Percentiles rank a stretch among this genome's conserved stretches.
Conservation (phyloP, 2,113 vertebrate species). For the Macroglossus sobrinus region DNA sequence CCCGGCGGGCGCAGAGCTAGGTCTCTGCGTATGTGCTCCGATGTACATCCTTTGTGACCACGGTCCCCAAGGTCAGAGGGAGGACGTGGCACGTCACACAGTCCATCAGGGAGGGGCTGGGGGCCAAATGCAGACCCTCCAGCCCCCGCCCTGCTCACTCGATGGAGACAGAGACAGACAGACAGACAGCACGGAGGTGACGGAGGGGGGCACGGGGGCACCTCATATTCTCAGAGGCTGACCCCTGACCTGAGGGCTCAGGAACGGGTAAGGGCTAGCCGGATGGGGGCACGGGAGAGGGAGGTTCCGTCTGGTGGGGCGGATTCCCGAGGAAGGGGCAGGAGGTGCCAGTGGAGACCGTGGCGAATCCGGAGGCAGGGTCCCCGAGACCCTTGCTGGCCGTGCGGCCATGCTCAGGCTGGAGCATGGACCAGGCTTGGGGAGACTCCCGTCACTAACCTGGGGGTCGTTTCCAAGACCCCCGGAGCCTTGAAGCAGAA, state of each 20-base stretch:
- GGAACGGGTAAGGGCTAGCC: too few species aligned
- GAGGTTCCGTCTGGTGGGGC: background rate
- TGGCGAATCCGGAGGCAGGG: too few species aligned
- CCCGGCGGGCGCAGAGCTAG: accelerated
- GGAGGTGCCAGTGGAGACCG: too few species aligned
- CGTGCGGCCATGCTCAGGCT: background rate
- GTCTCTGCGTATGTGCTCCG: accelerated
- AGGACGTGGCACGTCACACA: accelerated
- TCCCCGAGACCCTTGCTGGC: background rate
- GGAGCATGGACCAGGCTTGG: accelerated
- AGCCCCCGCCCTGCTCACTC: accelerated
- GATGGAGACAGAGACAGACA: background rate
- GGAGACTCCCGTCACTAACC: background rate
- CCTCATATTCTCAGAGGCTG: background rate
- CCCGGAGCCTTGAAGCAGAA: background rate
- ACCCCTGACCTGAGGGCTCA: background rate
- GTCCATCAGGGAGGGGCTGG: background rate
- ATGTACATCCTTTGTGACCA: accelerated
- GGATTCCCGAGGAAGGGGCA: too few species aligned
- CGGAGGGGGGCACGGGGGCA: too few species aligned
- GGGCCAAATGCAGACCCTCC: background rate
- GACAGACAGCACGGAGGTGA: background rate
- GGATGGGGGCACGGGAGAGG: background rate
- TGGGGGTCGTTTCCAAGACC: background rate
- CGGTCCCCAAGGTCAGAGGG: background rate